These are phyloP conservation scores for Nylanderia fulva DNA, from an alignment of 1,140 invertebrate genomes.

Conservation along the genomic window DNA sequence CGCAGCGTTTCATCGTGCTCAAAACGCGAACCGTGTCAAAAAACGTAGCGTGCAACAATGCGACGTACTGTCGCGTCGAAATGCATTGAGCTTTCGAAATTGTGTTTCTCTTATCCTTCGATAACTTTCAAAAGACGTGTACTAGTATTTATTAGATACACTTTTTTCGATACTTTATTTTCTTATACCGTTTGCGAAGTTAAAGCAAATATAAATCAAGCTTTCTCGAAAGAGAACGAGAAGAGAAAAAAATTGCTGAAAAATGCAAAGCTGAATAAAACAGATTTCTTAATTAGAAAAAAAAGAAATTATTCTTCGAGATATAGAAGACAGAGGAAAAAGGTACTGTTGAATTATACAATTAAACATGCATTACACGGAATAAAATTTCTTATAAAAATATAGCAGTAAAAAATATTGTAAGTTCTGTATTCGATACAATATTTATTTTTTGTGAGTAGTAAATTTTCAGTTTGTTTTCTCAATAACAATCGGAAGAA, in stretches of 20 bases:
- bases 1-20: slow-evolving; percentile 35
- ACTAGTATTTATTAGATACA: neutral
- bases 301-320: neutral
- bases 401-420: neutral
- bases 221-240: neutral
- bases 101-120: neutral
- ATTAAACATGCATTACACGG: neutral
- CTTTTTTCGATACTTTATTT: neutral
- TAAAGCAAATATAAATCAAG: neutral
- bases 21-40: slow-evolving; percentile 23
- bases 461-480: neutral
- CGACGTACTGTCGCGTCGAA: neutral
- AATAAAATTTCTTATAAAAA: neutral
- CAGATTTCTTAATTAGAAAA: neutral
- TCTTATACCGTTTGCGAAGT: neutral
- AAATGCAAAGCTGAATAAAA: neutral
- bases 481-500: neutral
- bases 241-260: neutral
- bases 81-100: neutral
- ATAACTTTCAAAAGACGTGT: neutral
- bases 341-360: neutral
- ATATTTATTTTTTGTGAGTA: neutral
- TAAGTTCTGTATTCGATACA: neutral
- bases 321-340: neutral
- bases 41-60: slow-evolving; percentile 43